phyloP scores from a whole-genome alignment of 2,888 invertebrate genomes.

The Cheilosia soror region DNA sequence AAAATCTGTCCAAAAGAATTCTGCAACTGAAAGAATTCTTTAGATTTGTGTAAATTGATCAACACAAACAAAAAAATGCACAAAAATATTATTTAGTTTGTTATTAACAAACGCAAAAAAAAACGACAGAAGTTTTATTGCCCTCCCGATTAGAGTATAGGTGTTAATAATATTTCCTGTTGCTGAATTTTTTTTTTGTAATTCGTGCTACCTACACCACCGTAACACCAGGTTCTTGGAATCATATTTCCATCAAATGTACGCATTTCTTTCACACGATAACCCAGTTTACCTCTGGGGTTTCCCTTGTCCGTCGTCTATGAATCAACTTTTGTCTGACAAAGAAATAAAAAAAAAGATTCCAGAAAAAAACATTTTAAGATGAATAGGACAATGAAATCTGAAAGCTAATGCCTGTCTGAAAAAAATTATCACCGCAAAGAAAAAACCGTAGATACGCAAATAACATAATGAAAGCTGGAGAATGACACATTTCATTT shows the following conservation, averaged over 20 bases:
- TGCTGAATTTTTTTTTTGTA: slow-evolving; percentile 8
- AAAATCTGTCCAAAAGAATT: background rate
- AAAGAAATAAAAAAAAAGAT: background rate
- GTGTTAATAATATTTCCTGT: slow-evolving; percentile 38
- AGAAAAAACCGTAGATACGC: no score
- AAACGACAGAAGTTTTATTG: background rate
- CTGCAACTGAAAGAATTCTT: background rate
- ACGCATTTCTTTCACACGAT: slow-evolving; percentile 17
- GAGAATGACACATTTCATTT: no score
- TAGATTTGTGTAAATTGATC: background rate
- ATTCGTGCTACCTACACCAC: background rate
- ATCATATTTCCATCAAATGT: slow-evolving; percentile 11
- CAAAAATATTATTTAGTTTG: background rate
- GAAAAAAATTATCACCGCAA: no score
- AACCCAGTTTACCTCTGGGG: slow-evolving; percentile 36
- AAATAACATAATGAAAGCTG: no score
- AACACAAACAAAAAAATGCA: background rate
- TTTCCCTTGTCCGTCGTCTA: background rate
- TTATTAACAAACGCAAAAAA: background rate
- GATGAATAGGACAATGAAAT: no score
- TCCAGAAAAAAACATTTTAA: no score
- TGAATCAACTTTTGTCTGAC: slow-evolving; percentile 4
- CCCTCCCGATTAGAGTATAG: slow-evolving; percentile 11
- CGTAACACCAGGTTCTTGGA: slow-evolving; percentile 4
- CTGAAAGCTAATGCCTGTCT: no score